Conservation (phyloP, 1,140 invertebrate genomes). For the Palaemon carinicauda region DNA sequence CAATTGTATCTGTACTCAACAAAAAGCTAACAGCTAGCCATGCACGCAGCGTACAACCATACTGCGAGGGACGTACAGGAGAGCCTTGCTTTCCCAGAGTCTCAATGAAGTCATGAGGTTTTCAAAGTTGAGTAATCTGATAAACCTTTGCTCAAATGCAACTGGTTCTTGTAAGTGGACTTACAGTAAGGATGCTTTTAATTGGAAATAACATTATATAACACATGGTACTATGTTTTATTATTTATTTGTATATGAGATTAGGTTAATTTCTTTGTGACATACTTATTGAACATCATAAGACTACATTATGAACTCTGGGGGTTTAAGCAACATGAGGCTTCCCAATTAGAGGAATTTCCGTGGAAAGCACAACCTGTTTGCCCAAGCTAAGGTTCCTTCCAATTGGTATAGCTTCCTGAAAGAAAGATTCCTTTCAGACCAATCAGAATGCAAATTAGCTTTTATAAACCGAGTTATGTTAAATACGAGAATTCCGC, state of each 20-base stretch:
- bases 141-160: neutral
- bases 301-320: constrained; percentile 28
- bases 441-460: neutral
- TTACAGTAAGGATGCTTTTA: neutral
- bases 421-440: neutral
- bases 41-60: constrained; percentile 51
- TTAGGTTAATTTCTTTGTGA: neutral
- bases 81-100: constrained; percentile 36
- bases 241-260: too few species aligned
- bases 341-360: constrained; percentile 26
- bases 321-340: constrained; percentile 17
- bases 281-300: neutral
- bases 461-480: neutral
- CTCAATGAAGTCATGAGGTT: constrained; percentile 10
- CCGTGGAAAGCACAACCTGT: constrained; percentile 9
- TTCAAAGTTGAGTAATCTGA: neutral
- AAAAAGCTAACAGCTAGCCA: constrained; percentile 38
- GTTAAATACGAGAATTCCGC: constrained; percentile 33
- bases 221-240: too few species aligned
- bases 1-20: neutral
- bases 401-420: neutral
- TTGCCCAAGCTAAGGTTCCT: neutral
- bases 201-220: too few species aligned
- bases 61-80: constrained; percentile 49
- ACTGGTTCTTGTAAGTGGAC: neutral